Base-by-base conservation (phyloP, 2,797 vertebrate species). In the Enteromius afrohamiltoni region DNA sequence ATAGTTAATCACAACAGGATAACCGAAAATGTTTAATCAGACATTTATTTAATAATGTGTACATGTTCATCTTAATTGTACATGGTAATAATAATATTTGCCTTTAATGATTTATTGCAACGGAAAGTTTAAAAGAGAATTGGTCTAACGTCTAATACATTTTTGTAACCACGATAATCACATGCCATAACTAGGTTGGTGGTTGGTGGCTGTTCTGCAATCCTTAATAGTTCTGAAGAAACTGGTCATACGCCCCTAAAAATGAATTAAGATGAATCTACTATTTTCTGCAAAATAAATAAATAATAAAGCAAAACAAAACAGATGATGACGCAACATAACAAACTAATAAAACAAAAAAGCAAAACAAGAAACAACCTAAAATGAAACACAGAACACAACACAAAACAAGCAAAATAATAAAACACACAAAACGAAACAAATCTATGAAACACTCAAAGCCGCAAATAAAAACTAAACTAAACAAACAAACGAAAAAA, bases 151-250 rank as follows among this genome's bases (percentile, higher is more conserved):
- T 21, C 9, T n/a, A 76, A 29, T 29, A 0, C 4, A 19, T 23
- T 26, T 17, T 37, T 26, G 53, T 19, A 60, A 60, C n/a, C 4
- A 42, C 49, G 31, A 37, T 37, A 21, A 55, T 31, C 6, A 34
- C 0, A 0, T 47, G 42, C 10, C 4, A 53, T 51, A 31, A 73
- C 42, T 71, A 13, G n/a, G n/a, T n/a, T n/a, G n/a, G n/a, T n/a
- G 68, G 68, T 26, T 51, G 45, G 47, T 49, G 16, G 53, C 34
- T 23, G 19, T 37, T 45, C 1, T 29, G 13, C 14, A 26, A 14
- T 58, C 10, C 23, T 60, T 60, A 11, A 26, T 62, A 73, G n/a
- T 73, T 51, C 70, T 73, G 16, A 51, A 73, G 16, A 31, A 73
- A 73, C 16, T 51, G 8, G 1, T 9, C 16, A 29, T 29, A 17